phyloP scores from a whole-genome alignment of 2,113 vertebrate genomes.

The Oenanthe oenanthe region DNA sequence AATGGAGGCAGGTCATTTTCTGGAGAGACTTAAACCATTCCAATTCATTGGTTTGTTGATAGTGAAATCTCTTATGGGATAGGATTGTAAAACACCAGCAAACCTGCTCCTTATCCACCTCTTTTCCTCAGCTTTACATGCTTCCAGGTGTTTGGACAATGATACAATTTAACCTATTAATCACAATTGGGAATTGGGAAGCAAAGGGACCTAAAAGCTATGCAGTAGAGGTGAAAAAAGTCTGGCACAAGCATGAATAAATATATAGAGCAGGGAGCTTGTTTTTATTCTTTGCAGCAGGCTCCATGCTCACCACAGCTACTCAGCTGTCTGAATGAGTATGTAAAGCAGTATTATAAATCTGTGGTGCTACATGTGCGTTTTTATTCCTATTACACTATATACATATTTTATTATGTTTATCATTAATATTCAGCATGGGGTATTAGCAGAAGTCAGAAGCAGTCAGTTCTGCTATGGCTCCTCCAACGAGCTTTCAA shows the following conservation, averaged over 20 bases:
- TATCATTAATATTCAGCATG: conserved; percentile 63
- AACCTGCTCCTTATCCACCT: neutral
- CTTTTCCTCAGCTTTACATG: neutral
- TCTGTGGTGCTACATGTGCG: conserved; percentile 13
- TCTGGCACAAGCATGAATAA: neutral
- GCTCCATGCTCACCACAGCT: neutral
- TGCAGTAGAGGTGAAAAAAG: neutral
- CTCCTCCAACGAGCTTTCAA: neutral
- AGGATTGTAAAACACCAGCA: neutral
- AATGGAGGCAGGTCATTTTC: neutral
- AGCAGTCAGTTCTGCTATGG: conserved; percentile 61
- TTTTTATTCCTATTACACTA: conserved; percentile 65
- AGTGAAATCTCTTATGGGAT: neutral
- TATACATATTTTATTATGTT: conserved; percentile 72
- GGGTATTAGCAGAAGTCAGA: conserved; percentile 60
- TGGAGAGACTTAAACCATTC: neutral
- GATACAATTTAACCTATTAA: neutral
- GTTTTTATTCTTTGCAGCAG: conserved; percentile 45
- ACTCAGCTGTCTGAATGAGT: conserved; percentile 41
- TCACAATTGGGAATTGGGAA: neutral
- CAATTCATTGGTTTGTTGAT: neutral
- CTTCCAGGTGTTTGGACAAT: neutral
- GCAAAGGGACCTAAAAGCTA: neutral
- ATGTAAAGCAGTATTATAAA: conserved; percentile 49
- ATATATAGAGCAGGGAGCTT: neutral